Evolutionary conservation across 2,888 invertebrate genomes (phyloP), one percentile per base, ranked within the genome.

Genomic region (Danaus chrysippus): DNA sequence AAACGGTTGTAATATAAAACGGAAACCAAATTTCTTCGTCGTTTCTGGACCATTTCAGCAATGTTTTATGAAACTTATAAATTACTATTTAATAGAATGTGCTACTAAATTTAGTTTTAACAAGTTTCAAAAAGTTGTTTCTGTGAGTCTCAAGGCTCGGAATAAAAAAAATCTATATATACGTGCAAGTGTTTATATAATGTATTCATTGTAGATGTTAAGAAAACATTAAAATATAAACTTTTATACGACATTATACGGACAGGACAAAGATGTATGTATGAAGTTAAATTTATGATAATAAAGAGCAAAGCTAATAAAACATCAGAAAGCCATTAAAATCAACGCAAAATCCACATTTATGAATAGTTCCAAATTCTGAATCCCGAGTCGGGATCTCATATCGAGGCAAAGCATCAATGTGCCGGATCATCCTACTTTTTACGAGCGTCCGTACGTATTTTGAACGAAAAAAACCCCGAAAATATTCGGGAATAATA

Each of bases 331-430:
- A n/a, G 44, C 44, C 11, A 60, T 56, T n/a, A 42, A 46, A 60
- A 54, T 54, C 11, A 54, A 44, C 59, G 43, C 34, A 19, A 52
- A 53, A 17, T 13, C 41, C 42, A 41, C 55, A 56, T 60, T 61
- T 62, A 54, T 60, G 56, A 56, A 58, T 66, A 66, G 62, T 58
- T 66, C 49, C 44, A 57, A 61, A 59, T 61, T 59, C 60, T 49
- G 62, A 62, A 58, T 59, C 61, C 57, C 61, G 49, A 15, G 17
- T 49, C 49, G 58, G 56, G 59, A 64, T 81, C 83, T 85, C 86
- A 84, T 85, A 87, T 86, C 87, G 75, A 71, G 70, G 74, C 75
- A 77, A 76, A 78, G 78, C 84, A 86, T 88, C 86, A 85, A 81
- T 82, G 77, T 15, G 79, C 70, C 68, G 78, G 87, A 83, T 88